Conservation (phyloP, 1,140 invertebrate species). For the Zaprionus davidi region DNA sequence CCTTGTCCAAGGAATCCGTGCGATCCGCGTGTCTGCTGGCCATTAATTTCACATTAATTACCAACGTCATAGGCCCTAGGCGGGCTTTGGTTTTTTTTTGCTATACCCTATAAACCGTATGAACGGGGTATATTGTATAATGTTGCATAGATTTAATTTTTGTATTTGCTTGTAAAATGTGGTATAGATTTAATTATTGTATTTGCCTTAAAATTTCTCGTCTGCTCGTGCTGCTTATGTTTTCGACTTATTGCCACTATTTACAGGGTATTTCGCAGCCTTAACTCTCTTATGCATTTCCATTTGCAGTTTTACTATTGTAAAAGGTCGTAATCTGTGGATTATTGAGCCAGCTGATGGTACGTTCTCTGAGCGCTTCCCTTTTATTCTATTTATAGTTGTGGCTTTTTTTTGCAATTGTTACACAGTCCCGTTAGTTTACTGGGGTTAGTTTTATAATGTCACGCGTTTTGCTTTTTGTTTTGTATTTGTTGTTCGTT, state of each 20-base stretch:
- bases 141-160: not conserved
- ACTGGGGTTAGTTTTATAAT: constrained; percentile 23
- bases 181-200: not conserved
- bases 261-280: constrained; percentile 18
- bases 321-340: constrained; percentile 39
- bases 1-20: constrained; percentile 6
- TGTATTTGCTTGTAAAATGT: not conserved
- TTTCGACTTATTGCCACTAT: not conserved
- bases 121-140: not conserved
- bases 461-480: constrained; percentile 43
- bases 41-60: constrained; percentile 62
- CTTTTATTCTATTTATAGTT: constrained; percentile 32
- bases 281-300: not conserved
- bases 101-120: not conserved
- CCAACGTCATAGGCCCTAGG: constrained; percentile 33
- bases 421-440: constrained; percentile 15
- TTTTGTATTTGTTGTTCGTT: not conserved
- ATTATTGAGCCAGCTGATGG: constrained; percentile 42
- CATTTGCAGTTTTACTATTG: constrained; percentile 22
- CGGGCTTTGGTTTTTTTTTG: constrained; percentile 41
- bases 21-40: constrained; percentile 45
- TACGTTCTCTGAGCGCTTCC: constrained; percentile 21
- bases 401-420: constrained; percentile 23
- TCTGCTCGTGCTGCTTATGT: too few species aligned
- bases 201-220: not conserved